These are phyloP conservation scores for Pseudochaenichthys georgianus DNA, from an alignment of 2,797 vertebrate species.

Conservation along the genomic window DNA sequence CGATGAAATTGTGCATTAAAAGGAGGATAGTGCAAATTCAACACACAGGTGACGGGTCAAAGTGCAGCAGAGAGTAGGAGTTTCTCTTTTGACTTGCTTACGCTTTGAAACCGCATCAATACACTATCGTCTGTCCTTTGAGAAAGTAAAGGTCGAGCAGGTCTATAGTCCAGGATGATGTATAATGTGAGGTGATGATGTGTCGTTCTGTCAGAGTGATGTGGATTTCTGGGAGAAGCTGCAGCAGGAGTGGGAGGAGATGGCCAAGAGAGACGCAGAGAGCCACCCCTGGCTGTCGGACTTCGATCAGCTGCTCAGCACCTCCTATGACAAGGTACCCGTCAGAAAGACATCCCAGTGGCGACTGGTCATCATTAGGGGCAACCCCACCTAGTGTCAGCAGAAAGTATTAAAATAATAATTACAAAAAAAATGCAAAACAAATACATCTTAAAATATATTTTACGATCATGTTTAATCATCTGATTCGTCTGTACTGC, in stretches of 20 bases:
- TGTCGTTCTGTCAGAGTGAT: conserved; percentile 88
- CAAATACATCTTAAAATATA: no score
- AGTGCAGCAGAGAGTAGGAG: no score
- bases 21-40: no score
- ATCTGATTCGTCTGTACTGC: no score
- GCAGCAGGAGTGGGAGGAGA: conserved; percentile 99
- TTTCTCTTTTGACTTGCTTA: neutral
- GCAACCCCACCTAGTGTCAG: no score
- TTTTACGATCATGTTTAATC: no score
- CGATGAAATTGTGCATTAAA: no score
- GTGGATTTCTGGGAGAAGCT: conserved; percentile 99
- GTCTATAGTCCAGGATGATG: conserved; percentile 3
- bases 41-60: no score
- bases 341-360: neutral
- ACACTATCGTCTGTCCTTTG: neutral
- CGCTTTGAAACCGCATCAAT: conserved; percentile 14
- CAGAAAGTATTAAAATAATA: no score
- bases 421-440: no score
- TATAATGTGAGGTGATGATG: conserved; percentile 17
- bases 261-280: conserved; percentile 97
- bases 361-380: no score
- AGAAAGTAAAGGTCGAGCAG: conserved; percentile 33
- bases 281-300: conserved; percentile 98
- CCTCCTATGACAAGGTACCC: conserved; percentile 94
- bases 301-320: conserved; percentile 92